These are phyloP conservation scores for Tribolium castaneum DNA, from an alignment of 1,140 invertebrate genomes.

Conservation along the genomic window DNA sequence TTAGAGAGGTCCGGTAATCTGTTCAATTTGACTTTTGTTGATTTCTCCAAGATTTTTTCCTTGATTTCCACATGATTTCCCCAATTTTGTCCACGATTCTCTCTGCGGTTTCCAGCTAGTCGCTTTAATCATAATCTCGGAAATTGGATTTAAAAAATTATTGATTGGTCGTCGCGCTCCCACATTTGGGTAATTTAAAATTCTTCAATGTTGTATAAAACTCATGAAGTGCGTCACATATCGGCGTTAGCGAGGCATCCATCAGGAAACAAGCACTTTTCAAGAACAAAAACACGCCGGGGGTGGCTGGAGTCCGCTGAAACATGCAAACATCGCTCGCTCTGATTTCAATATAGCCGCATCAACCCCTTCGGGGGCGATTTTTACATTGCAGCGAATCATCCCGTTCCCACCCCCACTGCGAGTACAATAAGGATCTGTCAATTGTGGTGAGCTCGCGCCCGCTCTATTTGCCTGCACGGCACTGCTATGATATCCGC, in stretches of 20 bases:
- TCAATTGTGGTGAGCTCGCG: conserved; percentile 59
- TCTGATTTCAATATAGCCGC: conserved; percentile 58
- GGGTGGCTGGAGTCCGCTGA: conserved; percentile 11
- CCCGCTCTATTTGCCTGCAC: conserved; percentile 53
- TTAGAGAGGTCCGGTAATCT: no score
- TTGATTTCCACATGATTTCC: no score
- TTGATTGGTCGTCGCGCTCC: not conserved
- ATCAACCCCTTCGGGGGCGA: conserved; percentile 57
- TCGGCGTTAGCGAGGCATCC: conserved; percentile 41
- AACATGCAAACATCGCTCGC: conserved; percentile 46
- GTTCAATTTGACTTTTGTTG: no score
- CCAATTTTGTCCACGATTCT: no score
- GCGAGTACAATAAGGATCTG: conserved; percentile 60
- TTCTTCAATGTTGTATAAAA: not conserved
- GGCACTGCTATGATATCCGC: conserved; percentile 43
- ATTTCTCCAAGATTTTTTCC: no score
- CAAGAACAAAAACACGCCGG: conserved; percentile 47
- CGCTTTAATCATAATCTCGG: not conserved
- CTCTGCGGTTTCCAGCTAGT: not conserved
- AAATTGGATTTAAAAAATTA: not conserved
- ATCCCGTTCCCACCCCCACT: conserved; percentile 37
- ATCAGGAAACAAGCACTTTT: conserved; percentile 49
- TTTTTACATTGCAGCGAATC: conserved; percentile 54
- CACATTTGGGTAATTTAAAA: not conserved
- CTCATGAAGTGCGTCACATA: conserved; percentile 7